Percentiles rank a stretch among this genome's conserved stretches.
Evolutionary conservation across 2,888 invertebrate genomes (phyloP).

Genomic region (Bimastos eiseni): DNA sequence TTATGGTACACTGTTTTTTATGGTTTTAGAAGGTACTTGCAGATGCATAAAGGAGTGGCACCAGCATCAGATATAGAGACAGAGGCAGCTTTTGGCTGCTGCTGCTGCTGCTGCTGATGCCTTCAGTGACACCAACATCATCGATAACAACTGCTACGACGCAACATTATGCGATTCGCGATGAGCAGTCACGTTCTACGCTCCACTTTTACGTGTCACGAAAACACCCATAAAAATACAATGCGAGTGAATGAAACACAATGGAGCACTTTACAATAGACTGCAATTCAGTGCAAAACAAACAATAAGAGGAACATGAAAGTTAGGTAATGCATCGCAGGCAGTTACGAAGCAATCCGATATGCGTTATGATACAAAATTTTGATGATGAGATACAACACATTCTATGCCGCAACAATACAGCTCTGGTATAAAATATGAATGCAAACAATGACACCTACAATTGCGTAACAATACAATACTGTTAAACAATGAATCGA

Average conservation of each 20-base stretch:
- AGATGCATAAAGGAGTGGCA: background rate
- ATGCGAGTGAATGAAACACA: background rate
- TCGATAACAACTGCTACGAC: background rate
- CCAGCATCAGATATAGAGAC: no score
- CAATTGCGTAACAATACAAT: background rate
- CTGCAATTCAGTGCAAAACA: background rate
- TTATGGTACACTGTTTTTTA: background rate
- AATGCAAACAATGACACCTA: no score
- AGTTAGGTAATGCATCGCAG: background rate
- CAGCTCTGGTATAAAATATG: background rate
- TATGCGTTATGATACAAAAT: background rate
- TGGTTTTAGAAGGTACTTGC: background rate
- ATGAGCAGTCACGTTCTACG: background rate
- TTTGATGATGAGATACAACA: background rate
- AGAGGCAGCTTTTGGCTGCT: no score
- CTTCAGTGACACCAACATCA: background rate
- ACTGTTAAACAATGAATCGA: background rate
- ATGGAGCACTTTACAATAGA: background rate
- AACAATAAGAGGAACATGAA: background rate
- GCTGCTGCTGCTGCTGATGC: background rate
- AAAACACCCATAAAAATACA: background rate
- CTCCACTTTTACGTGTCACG: background rate
- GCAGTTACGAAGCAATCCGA: background rate
- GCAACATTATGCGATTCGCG: background rate
- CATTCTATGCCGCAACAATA: no score